Conservation (phyloP, 2,888 invertebrate genomes). For the Allolobophora icterica region DNA sequence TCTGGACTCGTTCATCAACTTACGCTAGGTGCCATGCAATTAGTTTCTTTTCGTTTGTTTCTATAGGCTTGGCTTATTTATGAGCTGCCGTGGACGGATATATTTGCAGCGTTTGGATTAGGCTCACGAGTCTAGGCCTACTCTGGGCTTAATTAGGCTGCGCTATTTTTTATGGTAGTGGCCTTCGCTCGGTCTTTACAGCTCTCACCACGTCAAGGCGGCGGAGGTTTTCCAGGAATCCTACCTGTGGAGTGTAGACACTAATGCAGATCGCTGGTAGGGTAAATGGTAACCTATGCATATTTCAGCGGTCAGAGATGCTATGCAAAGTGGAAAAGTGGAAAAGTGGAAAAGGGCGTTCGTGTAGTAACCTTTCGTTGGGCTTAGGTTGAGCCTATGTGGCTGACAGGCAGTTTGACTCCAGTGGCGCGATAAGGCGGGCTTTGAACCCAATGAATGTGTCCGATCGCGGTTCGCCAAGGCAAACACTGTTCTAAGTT, state of each 20-base stretch:
- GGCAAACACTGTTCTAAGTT: background rate
- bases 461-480: background rate
- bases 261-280: background rate
- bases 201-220: background rate
- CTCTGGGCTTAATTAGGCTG: background rate
- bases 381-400: background rate
- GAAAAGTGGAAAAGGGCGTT: too few relatives aligned
- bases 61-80: background rate
- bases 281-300: background rate
- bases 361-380: background rate
- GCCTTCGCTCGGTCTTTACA: background rate
- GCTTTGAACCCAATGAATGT: background rate
- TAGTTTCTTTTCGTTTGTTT: background rate
- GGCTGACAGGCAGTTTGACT: background rate
- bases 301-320: background rate
- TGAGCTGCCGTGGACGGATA: background rate
- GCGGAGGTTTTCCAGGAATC: background rate
- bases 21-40: background rate
- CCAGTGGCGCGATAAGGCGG: background rate
- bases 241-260: background rate
- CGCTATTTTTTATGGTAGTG: background rate
- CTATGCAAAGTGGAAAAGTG: too few relatives aligned
- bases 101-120: background rate
- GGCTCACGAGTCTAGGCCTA: background rate
- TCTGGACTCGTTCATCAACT: background rate